Conservation (phyloP, 2,888 invertebrate genomes). For the Sesamia inferens region DNA sequence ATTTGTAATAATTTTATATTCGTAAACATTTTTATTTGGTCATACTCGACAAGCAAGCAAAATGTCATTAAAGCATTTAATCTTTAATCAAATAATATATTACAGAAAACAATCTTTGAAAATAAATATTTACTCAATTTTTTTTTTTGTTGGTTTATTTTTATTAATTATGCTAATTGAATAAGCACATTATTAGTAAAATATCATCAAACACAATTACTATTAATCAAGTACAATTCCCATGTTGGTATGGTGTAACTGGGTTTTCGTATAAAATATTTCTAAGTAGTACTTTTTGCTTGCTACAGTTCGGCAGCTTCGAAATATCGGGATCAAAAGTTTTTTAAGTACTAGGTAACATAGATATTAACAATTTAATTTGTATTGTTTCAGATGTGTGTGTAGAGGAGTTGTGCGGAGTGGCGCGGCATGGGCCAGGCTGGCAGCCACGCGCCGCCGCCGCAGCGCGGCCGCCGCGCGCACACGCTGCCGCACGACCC, state of each 20-base stretch:
- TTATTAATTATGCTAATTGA: neutral
- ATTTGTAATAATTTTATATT: too few species aligned
- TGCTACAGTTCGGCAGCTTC: neutral
- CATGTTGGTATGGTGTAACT: neutral
- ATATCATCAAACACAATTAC: neutral
- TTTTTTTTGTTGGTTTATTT: too few species aligned
- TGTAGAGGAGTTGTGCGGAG: constrained; percentile 53
- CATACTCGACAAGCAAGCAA: too few species aligned
- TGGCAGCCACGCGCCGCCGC: constrained; percentile 84
- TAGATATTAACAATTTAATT: neutral
- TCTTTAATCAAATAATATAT: too few species aligned
- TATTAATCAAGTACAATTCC: neutral
- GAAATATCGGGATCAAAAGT: neutral
- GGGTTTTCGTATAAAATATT: neutral
- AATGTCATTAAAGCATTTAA: too few species aligned
- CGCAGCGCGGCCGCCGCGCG: constrained; percentile 76
- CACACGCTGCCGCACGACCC: constrained; percentile 86
- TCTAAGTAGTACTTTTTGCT: neutral
- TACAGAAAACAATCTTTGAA: too few species aligned
- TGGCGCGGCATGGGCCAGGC: constrained; percentile 84
- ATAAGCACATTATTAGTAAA: neutral
- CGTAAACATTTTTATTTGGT: too few species aligned
- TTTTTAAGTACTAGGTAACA: neutral
- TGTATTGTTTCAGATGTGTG: constrained; percentile 75
- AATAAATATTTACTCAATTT: too few species aligned